Base-by-base conservation (phyloP, 1,140 invertebrate genomes). In the Psix sp. region DNA sequence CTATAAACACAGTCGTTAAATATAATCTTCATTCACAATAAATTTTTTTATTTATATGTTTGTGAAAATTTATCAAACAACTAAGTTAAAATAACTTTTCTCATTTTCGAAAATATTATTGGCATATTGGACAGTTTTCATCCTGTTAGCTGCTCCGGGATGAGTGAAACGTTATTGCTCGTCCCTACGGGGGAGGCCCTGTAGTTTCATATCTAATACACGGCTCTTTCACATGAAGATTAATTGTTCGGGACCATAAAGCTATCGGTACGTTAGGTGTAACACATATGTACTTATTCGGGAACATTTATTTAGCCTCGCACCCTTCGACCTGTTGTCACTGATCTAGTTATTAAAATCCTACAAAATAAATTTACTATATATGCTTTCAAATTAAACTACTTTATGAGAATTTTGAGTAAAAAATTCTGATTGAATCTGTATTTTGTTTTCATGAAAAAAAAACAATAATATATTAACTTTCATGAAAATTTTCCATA, bases 221-320 rank as follows among this genome's bases (percentile, higher is more conserved):
- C 68, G 68, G 56, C 65, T 74, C 74, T 67, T 57, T 56, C 74
- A 76, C 77, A 82, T 80, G 81, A 84, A 84, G 82, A 84, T 84
- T 84, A 84, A 84, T 84, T 80, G 81, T 78, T 74, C 76, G 26
- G 54, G 74, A 78, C 76, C 78, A 80, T 80, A 80, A 80, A 80
- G 78, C 78, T 77, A 80, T 78, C 77, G 71, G 60, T 71, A 71
- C 59, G 75, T 65, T 66, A 77, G 71, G 66, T 70, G 75, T 74
- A 35, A 71, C 71, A 67, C 62, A 67, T 74, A 74, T 57, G 65
- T 74, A 78, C 68, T 60, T 62, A 62, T 74, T 62, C 54, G 42
- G 40, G 6, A 49, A 74, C 63, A 74, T 74, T 74, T 74, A 74
- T 67, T 62, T 67, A 63, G 71, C 57, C 14, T 10, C 48, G 56